Percentiles rank a stretch among this genome's conserved stretches.
Evolutionary conservation across 2,888 invertebrate genomes (phyloP).

Genomic region (Eilema griseolum): DNA sequence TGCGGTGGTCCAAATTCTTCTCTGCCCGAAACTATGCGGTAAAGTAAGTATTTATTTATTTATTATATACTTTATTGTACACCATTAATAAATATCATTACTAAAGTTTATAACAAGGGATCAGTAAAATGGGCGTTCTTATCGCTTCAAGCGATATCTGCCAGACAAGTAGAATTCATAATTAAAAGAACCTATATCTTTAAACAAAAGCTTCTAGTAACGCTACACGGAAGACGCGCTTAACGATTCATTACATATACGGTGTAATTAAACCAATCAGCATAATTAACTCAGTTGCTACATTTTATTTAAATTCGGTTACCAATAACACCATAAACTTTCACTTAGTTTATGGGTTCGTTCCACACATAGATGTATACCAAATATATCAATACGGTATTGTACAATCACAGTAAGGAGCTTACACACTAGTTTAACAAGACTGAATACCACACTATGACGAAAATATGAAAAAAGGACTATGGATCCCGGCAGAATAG

Average conservation of each 20-base stretch:
- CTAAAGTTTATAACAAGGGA: too few species aligned
- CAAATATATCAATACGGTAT: slow-evolving; percentile 36
- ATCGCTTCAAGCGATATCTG: too few species aligned
- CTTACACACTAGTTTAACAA: neutral
- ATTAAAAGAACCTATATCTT: neutral
- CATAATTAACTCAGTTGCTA: slow-evolving; percentile 40
- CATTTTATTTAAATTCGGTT: slow-evolving; percentile 44
- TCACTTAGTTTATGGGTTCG: slow-evolving; percentile 44
- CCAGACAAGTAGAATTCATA: neutral
- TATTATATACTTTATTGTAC: too few species aligned
- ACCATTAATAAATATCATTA: too few species aligned
- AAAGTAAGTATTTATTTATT: too few species aligned
- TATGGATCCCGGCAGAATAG: too few species aligned
- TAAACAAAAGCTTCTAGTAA: slow-evolving; percentile 10
- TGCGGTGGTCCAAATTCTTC: too few species aligned
- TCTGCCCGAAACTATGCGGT: too few species aligned
- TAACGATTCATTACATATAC: slow-evolving; percentile 43
- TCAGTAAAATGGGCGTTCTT: too few species aligned
- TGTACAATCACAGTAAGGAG: slow-evolving; percentile 11
- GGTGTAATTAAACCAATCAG: slow-evolving; percentile 50
- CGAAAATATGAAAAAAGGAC: too few species aligned
- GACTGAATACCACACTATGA: neutral
- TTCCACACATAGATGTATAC: slow-evolving; percentile 31
- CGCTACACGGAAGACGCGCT: slow-evolving; percentile 17
- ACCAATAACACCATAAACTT: slow-evolving; percentile 45